Base-by-base conservation (phyloP, 2,797 vertebrate species). In the Stomatorhinus walkeri region DNA sequence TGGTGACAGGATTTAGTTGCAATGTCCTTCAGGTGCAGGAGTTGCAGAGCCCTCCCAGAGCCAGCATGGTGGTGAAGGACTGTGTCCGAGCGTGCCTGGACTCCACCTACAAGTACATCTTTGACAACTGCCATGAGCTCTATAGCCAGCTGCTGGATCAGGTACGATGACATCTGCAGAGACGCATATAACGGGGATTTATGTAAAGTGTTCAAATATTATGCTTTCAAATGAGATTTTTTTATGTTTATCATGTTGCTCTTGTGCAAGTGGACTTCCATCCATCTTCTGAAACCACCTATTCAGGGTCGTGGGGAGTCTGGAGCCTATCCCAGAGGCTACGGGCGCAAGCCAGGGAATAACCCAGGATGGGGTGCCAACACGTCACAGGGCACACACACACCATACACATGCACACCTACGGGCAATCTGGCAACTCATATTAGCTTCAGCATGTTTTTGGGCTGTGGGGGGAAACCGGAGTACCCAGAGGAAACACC, bases 31-130 rank as follows among this genome's bases (percentile, higher is more conserved):
- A 99, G 98, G 98, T 99, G 24, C 97, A 99, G 90, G 98, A 99
- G 92, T 94, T 99, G 32, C 98, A 98, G 93, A 98, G 95, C 90
- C 98, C 98, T 0, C 98, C 98, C 0, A 96, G 98, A 92, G 98
- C 98, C 90, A 98, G 98, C 32, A 94, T 94, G 90, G 98, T 99
- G 81, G 98, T 99, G 90, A 99, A 98, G 91, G 98, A 99, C 90
- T 99, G 98, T 49, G 98, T 99, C 49, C 96, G 96, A 91, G 98
- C 98, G 0, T 99, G 98, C 89, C 93, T 98, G 91, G 98, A 99
- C 92, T 97, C 98, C 5, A 99, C 98, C 0, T 99, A 99, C 90
- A 98, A 96, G 93, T 99, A 99, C 92, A 99, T 99, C 91, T 99
- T 99, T 92, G 98, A 99, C 92, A 99, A 99, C 92, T 99, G 98